Conservation (phyloP, 2,113 vertebrate genomes). For the Xiphorhynchus elegans region DNA sequence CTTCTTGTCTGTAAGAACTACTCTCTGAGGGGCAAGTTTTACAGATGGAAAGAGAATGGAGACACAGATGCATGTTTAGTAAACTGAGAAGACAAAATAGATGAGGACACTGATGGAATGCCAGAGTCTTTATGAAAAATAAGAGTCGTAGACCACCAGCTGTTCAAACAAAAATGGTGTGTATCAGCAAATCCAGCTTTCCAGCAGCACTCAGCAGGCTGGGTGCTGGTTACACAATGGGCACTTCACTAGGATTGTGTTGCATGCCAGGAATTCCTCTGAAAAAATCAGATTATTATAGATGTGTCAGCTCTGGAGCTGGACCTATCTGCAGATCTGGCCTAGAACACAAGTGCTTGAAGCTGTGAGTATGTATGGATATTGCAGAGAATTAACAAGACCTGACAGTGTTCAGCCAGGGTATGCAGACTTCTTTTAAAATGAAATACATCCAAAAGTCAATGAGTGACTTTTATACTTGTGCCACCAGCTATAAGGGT, state of each 20-base stretch:
- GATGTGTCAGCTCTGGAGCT: not conserved
- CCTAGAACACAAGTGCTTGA: not conserved
- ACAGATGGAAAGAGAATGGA: not conserved
- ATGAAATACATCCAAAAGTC: not conserved
- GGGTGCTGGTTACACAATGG: not conserved
- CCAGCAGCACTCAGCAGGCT: not conserved
- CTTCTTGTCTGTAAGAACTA: not conserved
- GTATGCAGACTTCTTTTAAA: not conserved
- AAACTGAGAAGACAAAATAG: not conserved
- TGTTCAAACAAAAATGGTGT: slow-evolving; percentile 7
- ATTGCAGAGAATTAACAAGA: not conserved
- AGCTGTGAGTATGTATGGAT: not conserved
- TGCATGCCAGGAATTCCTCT: not conserved
- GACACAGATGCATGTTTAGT: not conserved
- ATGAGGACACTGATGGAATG: not conserved
- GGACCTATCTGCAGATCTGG: not conserved
- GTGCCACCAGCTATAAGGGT: not conserved
- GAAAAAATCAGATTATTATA: not conserved
- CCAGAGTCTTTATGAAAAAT: not conserved
- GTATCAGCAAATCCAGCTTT: slow-evolving; percentile 6
- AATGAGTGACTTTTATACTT: not conserved
- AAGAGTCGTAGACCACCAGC: not conserved
- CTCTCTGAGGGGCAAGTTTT: not conserved
- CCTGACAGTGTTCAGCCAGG: not conserved
- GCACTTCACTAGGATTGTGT: not conserved